phyloP scores from a whole-genome alignment of 2,888 invertebrate species.

The Trachelus iudaicus region DNA sequence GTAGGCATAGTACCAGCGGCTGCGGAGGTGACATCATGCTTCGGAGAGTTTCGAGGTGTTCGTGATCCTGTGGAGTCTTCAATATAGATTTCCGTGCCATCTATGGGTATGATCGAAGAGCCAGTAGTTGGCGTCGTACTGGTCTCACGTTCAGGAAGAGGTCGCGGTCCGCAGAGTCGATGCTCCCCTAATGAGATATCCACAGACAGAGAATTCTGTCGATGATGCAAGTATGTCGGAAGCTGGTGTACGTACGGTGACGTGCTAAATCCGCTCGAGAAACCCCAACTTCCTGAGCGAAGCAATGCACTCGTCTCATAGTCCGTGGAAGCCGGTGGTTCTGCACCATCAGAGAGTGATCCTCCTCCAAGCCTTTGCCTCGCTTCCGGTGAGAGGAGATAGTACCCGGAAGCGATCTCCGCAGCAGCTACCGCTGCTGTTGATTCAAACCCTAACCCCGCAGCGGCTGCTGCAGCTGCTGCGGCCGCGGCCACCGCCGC shows the following conservation, averaged over 20 bases:
- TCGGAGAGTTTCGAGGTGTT: background rate
- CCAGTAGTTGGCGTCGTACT: background rate
- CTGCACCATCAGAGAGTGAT: constrained; percentile 13
- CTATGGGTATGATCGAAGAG: background rate
- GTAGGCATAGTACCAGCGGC: constrained; percentile 21
- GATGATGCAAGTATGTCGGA: constrained; percentile 42
- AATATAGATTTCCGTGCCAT: background rate
- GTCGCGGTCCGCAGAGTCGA: too few relatives aligned
- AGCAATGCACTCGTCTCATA: constrained; percentile 56
- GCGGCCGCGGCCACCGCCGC: constrained; percentile 63
- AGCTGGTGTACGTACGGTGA: constrained; percentile 50
- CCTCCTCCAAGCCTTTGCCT: constrained; percentile 49
- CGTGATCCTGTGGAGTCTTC: background rate
- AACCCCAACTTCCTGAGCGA: constrained; percentile 54
- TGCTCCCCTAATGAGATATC: too few relatives aligned
- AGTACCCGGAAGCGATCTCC: constrained; percentile 56
- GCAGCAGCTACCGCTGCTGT: constrained; percentile 49
- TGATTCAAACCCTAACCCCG: constrained; percentile 47
- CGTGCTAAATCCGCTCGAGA: constrained; percentile 43
- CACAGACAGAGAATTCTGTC: constrained; percentile 2
- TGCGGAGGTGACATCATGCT: background rate
- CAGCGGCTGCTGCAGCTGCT: constrained; percentile 40
- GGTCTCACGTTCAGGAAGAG: too few relatives aligned
- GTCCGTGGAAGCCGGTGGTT: constrained; percentile 14
- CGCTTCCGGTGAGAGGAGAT: constrained; percentile 57